Evolutionary conservation across 2,797 vertebrate species (phyloP).

Genomic region (Spea hammondii): DNA sequence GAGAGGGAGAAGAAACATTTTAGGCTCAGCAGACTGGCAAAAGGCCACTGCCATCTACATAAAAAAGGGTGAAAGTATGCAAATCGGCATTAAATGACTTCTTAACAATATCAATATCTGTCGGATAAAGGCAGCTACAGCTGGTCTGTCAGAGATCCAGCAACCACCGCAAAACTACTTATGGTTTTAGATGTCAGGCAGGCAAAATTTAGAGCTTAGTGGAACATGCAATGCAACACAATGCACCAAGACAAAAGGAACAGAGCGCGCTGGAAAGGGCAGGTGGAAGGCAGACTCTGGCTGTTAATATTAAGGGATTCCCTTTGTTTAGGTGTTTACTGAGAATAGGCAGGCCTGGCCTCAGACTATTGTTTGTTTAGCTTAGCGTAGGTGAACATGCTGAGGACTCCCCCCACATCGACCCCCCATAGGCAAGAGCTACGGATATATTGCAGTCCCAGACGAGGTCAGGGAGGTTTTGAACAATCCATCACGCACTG

Average conservation of each 20-base stretch:
- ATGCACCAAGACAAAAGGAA: not conserved
- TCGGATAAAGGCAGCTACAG: constrained; percentile 16
- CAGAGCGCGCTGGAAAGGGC: not conserved
- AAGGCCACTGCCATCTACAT: constrained; percentile 21
- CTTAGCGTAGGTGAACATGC: constrained; percentile 23
- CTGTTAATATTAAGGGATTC: not conserved
- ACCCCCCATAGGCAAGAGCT: constrained; percentile 34
- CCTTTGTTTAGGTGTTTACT: constrained; percentile 1
- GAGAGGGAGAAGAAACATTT: constrained; percentile 24
- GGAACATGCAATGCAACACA: not conserved
- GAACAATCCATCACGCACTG: constrained; percentile 44
- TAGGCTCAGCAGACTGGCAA: constrained; percentile 47
- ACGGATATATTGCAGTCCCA: constrained; percentile 44
- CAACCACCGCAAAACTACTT: not conserved
- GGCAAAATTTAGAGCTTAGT: not conserved
- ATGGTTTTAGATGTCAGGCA: constrained; percentile 19
- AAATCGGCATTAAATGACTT: constrained; percentile 1
- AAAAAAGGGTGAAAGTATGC: constrained; percentile 20
- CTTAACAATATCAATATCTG: not conserved
- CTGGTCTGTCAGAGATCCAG: not conserved
- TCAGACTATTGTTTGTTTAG: constrained; percentile 22
- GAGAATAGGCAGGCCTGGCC: not conserved
- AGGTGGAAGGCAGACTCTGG: not conserved
- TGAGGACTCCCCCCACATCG: constrained; percentile 16
- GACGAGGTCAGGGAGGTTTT: constrained; percentile 50